Evolutionary conservation across 1,140 invertebrate species (phyloP).

Genomic region (Aphaenogaster floridana): DNA sequence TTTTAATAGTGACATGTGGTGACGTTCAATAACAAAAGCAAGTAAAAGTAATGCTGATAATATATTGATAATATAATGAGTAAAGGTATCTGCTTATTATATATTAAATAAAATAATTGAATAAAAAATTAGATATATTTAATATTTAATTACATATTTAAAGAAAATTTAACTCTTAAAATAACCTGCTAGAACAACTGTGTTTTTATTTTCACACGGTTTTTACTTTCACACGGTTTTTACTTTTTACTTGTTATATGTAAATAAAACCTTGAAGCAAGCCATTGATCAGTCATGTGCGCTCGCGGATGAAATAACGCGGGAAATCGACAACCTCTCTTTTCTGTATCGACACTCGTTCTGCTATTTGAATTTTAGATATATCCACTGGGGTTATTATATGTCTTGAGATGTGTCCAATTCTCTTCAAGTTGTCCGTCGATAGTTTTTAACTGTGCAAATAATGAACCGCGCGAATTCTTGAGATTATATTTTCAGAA

Average conservation of each 20-base stretch:
- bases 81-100: neutral
- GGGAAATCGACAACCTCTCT: neutral
- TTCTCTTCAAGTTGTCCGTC: neutral
- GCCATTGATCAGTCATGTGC: neutral
- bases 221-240: neutral
- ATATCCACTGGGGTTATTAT: neutral
- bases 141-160: neutral
- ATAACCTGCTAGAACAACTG: neutral
- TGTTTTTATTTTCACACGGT: neutral
- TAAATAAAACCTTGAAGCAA: constrained; percentile 17
- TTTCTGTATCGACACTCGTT: neutral
- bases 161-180: neutral
- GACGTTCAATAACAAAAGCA: neutral
- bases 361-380: constrained; percentile 66
- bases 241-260: neutral
- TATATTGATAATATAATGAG: neutral
- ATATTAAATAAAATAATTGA: neutral
- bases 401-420: neutral
- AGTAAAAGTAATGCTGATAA: neutral
- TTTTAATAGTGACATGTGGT: neutral
- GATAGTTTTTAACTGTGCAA: constrained; percentile 30
- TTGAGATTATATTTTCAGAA: neutral
- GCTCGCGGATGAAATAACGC: neutral
- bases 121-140: neutral
- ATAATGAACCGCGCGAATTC: neutral